Evolutionary conservation across 2,888 invertebrate species (phyloP).

Genomic region (Orchesella flavescens): DNA sequence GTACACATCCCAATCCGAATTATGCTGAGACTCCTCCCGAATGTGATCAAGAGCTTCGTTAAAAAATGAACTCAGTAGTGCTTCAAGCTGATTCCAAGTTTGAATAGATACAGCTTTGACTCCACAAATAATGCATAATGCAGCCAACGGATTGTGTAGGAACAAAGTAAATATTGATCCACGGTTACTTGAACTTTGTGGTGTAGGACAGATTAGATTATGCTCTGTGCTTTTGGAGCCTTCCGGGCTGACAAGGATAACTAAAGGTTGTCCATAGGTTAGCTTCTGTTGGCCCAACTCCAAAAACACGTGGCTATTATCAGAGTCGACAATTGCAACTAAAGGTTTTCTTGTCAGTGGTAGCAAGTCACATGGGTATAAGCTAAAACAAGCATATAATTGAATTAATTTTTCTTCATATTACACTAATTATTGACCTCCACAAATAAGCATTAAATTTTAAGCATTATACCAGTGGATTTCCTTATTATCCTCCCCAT

Average conservation of each 20-base stretch:
- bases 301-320: conserved; percentile 94
- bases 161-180: conserved; percentile 96
- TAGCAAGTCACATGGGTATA: conserved; percentile 94
- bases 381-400: conserved; percentile 74
- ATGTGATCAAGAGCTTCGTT: conserved; percentile 46
- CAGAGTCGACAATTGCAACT: conserved; percentile 94
- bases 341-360: conserved; percentile 94
- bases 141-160: conserved; percentile 93
- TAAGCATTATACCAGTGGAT: conserved; percentile 40
- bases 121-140: conserved; percentile 92
- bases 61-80: conserved; percentile 48
- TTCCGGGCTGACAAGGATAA: conserved; percentile 94
- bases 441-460: no score
- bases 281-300: conserved; percentile 82
- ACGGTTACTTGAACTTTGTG: conserved; percentile 75
- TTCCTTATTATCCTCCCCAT: conserved; percentile 49
- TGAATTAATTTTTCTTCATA: background rate
- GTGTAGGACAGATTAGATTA: conserved; percentile 75
- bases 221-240: conserved; percentile 78
- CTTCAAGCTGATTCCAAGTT: conserved; percentile 47
- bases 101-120: conserved; percentile 79
- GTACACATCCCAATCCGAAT: conserved; percentile 72
- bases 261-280: conserved; percentile 90
- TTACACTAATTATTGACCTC: background rate
- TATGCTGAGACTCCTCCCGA: conserved; percentile 49